These are phyloP conservation scores for Darevskia mixta DNA, from an alignment of 2,797 vertebrate species.

Conservation along the genomic window DNA sequence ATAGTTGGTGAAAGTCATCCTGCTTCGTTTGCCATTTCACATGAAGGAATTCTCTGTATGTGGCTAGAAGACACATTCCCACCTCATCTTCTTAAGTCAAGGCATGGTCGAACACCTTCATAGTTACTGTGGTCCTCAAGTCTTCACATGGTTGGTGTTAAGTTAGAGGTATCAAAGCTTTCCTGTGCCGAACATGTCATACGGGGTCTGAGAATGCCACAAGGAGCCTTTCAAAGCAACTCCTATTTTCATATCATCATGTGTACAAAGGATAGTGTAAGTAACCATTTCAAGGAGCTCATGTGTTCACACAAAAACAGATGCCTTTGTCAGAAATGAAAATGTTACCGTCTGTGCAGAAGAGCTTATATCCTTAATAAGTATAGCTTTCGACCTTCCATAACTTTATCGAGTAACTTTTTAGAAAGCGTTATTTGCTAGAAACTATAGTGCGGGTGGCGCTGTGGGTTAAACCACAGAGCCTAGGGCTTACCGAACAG, in stretches of 20 bases:
- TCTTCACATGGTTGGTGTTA: not conserved
- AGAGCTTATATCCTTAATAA: not conserved
- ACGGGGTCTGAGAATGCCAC: not conserved
- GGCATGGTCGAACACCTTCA: too few relatives aligned
- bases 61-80: too few relatives aligned
- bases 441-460: not conserved
- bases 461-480: too few relatives aligned
- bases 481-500: too few relatives aligned
- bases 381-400: not conserved
- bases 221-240: not conserved
- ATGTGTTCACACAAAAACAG: not conserved
- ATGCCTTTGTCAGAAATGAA: not conserved
- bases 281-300: not conserved
- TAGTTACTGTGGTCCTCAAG: not conserved
- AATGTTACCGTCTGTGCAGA: not conserved
- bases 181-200: not conserved
- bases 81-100: too few relatives aligned
- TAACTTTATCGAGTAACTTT: not conserved
- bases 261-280: not conserved
- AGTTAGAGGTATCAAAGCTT: not conserved
- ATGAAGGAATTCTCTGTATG: too few relatives aligned
- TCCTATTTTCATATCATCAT: not conserved
- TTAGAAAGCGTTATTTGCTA: not conserved
- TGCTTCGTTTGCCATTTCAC: too few relatives aligned
- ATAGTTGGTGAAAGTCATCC: too few relatives aligned